These are phyloP conservation scores for Drosophila santomea DNA, from an alignment of 1,140 invertebrate species.

Conservation along the genomic window DNA sequence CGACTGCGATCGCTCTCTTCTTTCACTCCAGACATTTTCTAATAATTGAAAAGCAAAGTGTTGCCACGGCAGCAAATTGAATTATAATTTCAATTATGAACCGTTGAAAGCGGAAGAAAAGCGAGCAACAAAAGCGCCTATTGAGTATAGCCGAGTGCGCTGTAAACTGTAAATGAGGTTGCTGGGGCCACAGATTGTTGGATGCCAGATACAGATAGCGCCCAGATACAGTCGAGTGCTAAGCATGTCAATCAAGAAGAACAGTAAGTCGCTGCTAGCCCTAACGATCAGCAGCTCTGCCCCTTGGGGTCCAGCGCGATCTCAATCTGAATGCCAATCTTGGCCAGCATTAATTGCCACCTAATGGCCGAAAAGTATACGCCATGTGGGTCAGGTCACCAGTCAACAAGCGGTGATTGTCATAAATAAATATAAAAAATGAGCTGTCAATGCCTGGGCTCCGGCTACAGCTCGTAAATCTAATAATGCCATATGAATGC, in stretches of 20 bases:
- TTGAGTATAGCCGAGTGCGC: constrained; percentile 43
- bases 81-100: constrained; percentile 82
- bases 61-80: constrained; percentile 65
- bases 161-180: constrained; percentile 76
- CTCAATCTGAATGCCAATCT: constrained; percentile 46
- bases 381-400: constrained; percentile 69
- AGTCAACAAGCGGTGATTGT: constrained; percentile 28
- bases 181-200: constrained; percentile 28
- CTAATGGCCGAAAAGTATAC: constrained; percentile 54
- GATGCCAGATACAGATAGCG: constrained; percentile 37
- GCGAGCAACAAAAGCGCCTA: constrained; percentile 64
- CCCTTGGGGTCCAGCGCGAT: constrained; percentile 36
- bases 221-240: constrained; percentile 13
- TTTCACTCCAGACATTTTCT: constrained; percentile 53
- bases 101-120: constrained; percentile 81
- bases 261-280: constrained; percentile 67
- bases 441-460: constrained; percentile 57
- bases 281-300: constrained; percentile 17
- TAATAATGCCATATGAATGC: constrained; percentile 41
- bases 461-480: neutral
- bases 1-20: constrained; percentile 42
- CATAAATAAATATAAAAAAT: constrained; percentile 61
- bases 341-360: constrained; percentile 61
- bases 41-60: constrained; percentile 80
- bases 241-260: constrained; percentile 71